A percentile compares a stretch with the other conserved stretches of the same genome.
These are phyloP conservation scores for Deroplatys truncata DNA, from an alignment of 2,888 invertebrate genomes.

Conservation along the genomic window DNA sequence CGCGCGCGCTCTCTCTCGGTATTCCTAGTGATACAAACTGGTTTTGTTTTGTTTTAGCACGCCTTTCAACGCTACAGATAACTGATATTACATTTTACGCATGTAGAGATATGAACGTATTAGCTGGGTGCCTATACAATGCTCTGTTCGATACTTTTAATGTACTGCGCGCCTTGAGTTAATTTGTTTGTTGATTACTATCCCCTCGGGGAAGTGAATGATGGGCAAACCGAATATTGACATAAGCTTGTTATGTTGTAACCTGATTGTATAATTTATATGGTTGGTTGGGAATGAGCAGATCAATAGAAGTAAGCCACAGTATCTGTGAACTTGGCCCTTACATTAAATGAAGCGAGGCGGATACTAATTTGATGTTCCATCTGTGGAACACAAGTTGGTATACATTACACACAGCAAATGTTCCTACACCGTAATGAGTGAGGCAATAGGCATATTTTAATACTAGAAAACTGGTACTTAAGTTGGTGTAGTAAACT, in stretches of 20 bases:
- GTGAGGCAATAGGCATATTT: too few species aligned
- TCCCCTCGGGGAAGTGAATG: background rate
- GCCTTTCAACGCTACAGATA: too few species aligned
- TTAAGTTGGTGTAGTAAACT: too few species aligned
- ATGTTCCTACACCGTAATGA: background rate
- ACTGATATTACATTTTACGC: background rate
- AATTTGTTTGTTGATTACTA: background rate
- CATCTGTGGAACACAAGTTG: background rate
- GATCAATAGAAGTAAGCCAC: background rate
- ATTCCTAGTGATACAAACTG: too few species aligned
- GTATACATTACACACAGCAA: too few species aligned
- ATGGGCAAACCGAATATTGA: background rate
- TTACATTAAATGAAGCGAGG: background rate
- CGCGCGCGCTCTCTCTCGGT: too few species aligned
- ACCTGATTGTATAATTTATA: background rate
- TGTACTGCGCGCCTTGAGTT: background rate
- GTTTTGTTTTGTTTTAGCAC: too few species aligned
- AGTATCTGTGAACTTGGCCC: background rate
- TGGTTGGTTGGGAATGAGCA: background rate
- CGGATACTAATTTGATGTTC: background rate
- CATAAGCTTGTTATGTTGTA: background rate
- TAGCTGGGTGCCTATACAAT: background rate
- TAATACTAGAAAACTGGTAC: too few species aligned
- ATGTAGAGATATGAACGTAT: background rate
- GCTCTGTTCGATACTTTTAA: background rate